A percentile compares a stretch with the other conserved stretches of the same genome.
These are phyloP conservation scores for Protobothrops mucrosquamatus DNA, from an alignment of 2,113 vertebrate genomes.

Conservation along the genomic window DNA sequence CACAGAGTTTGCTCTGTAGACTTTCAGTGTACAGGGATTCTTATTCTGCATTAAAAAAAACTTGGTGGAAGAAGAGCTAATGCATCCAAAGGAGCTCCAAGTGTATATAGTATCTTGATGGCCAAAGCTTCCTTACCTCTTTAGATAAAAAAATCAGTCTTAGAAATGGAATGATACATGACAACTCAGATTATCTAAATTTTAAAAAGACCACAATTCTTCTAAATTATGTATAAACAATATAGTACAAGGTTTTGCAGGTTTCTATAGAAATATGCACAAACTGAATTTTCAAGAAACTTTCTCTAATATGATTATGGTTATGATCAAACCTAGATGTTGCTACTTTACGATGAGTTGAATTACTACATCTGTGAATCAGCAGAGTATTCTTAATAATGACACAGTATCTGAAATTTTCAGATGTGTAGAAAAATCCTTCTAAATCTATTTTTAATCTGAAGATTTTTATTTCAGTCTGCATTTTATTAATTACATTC, in stretches of 20 bases:
- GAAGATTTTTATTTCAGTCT: neutral
- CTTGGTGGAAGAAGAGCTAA: constrained; percentile 43
- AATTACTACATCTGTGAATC: neutral
- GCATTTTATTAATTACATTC: neutral
- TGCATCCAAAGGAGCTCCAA: constrained; percentile 38
- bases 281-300: neutral
- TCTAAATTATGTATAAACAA: neutral
- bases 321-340: neutral
- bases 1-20: constrained; percentile 60
- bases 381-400: neutral
- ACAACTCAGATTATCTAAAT: neutral
- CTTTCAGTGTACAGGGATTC: constrained; percentile 59
- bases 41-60: constrained; percentile 44
- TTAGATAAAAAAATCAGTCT: constrained; percentile 10
- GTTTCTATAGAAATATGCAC: neutral
- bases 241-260: neutral
- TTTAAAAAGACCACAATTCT: neutral
- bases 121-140: constrained; percentile 9
- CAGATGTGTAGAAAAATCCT: neutral
- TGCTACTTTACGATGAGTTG: neutral
- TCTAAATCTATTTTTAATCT: neutral
- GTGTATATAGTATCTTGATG: constrained; percentile 28
- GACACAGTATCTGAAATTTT: neutral
- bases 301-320: neutral
- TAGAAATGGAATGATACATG: constrained; percentile 3